Percentiles rank a stretch among this genome's conserved stretches.
Conservation (phyloP, 1,140 invertebrate genomes). For the Bombus confusus region DNA sequence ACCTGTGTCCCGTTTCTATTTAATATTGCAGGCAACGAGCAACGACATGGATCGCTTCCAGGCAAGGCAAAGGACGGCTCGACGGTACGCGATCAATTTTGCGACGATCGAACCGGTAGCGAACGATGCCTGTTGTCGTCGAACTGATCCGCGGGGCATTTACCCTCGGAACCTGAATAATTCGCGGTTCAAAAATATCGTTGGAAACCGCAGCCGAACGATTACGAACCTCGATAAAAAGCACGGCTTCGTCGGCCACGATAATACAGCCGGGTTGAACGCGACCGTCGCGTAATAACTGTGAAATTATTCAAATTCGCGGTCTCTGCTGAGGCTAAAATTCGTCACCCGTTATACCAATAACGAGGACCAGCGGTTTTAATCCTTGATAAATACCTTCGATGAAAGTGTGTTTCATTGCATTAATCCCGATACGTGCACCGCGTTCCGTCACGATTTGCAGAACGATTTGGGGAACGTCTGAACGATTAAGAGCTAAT, state of each 20-base stretch:
- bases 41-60: constrained; percentile 10
- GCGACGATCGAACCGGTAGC: not conserved
- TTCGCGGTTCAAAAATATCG: constrained; percentile 1
- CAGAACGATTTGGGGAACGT: not conserved
- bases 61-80: not conserved
- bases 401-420: not conserved
- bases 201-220: not conserved
- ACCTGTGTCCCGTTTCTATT: not conserved
- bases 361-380: not conserved
- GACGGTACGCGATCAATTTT: constrained; percentile 17
- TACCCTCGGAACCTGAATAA: constrained; percentile 2
- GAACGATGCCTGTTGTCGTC: not conserved
- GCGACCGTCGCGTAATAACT: not conserved
- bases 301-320: constrained; percentile 29
- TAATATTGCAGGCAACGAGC: constrained; percentile 10
- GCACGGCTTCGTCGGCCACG: not conserved
- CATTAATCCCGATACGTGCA: not conserved
- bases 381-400: constrained; percentile 24
- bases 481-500: constrained; percentile 6
- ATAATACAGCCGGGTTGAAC: not conserved
- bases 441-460: not conserved
- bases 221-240: constrained; percentile 11
- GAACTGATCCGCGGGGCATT: not conserved
- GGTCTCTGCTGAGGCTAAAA: not conserved
- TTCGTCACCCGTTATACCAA: not conserved